Evolutionary conservation across 2,113 vertebrate genomes (phyloP), one percentile per base, ranked within the genome.

Genomic region (Callipepla californica): DNA sequence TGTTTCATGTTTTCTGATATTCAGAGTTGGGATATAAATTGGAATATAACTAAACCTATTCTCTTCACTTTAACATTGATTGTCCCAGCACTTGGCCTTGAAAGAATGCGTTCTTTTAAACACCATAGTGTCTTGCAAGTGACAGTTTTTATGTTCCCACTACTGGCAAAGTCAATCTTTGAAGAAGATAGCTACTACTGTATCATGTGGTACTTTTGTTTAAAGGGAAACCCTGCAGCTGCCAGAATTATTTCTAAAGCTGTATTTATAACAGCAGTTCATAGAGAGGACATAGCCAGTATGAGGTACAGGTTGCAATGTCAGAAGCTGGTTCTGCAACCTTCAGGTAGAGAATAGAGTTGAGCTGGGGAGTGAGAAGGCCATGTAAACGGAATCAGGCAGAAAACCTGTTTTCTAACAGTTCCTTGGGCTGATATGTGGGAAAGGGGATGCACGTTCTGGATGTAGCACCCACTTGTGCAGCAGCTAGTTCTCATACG

Each of bases 401-500:
- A 68, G 36, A 58, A 74, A 55, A 69, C n/a, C 14, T 23, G 22
- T 18, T 70, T 57, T 70, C 61, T 62, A 73, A 57, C 16, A 48
- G 23, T 8, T 50, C 15, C 65, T 15, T 70, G 38, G 74, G 55
- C 36, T 58, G 42, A 14, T 87, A 53, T 47, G 22, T 53, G 21
- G 13, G 47, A 47, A 72, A 45, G 51, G 51, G 65, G 13, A 21
- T 50, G 57, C 34, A 1, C 1, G 1, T 67, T 61, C 83, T 63
- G 38, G 68, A 53, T 32, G 53, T 16, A 22, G 20, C 8, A 15
- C 23, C 55, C 22, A 20, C 45, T 36, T 6, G 0, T 28, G 42
- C 32, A 14, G 34, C 30, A 58, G 0, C 0, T 12, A 32, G 18
- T 32, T 67, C 30, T 63, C 19, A 26, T 44, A 36, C 1, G 0